Percentiles rank a stretch among this genome's conserved stretches.
Evolutionary conservation across 1,140 invertebrate species (phyloP).

Genomic region (Drosophila quadrilineata): DNA sequence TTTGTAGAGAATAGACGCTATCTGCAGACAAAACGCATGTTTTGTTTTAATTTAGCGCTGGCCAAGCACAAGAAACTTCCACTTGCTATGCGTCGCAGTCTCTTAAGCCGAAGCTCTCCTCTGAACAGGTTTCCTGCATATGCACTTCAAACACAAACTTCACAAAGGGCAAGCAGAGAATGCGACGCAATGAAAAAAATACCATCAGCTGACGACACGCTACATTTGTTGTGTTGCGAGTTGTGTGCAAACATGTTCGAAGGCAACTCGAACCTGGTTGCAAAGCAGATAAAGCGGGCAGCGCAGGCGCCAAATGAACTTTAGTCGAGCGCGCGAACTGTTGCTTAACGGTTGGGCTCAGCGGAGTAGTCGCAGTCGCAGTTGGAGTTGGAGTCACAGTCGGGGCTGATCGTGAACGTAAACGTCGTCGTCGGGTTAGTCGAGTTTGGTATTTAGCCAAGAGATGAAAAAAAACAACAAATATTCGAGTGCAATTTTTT

Average conservation of each 20-base stretch:
- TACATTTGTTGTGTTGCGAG: slow-evolving; percentile 1
- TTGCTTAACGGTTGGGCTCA: slow-evolving; percentile 12
- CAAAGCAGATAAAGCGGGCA: slow-evolving; percentile 6
- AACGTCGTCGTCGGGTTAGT: background rate
- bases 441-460: slow-evolving; percentile 11
- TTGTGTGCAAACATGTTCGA: background rate
- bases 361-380: background rate
- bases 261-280: slow-evolving; percentile 22
- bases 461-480: background rate
- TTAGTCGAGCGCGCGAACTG: slow-evolving; percentile 52
- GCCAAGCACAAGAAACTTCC: slow-evolving; percentile 41
- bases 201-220: slow-evolving; percentile 74
- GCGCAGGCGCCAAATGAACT: slow-evolving; percentile 25
- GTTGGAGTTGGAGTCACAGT: background rate
- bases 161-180: slow-evolving; percentile 48
- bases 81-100: background rate
- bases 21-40: slow-evolving; percentile 67
- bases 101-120: slow-evolving; percentile 27
- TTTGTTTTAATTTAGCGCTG: slow-evolving; percentile 74
- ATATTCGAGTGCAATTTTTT: slow-evolving; percentile 28
- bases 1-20: no score
- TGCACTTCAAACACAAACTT: slow-evolving; percentile 22
- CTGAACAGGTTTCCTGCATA: slow-evolving; percentile 45
- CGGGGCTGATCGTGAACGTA: no score
- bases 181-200: slow-evolving; percentile 48